Base-by-base conservation (phyloP, 2,888 invertebrate species). In the Synergus itoensis region DNA sequence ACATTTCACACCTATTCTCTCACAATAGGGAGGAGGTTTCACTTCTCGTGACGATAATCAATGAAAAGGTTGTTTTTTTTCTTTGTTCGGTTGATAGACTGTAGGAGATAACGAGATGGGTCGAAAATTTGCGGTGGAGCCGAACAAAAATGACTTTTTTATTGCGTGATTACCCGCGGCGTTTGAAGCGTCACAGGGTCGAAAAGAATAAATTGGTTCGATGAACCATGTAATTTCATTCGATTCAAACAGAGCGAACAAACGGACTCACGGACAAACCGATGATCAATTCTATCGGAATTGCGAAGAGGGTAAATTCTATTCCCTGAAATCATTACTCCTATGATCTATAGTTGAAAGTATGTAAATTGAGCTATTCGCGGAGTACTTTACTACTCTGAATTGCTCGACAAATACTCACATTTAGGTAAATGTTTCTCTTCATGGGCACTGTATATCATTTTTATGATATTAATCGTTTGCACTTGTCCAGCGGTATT, bases 171-270 rank as follows among this genome's bases (percentile, higher is more conserved):
- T 79, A 76, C 75, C 67, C 57, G 76, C n/a, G 40, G 45, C 78
- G 64, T 21, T 69, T 64, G 67, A 77, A 76, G 79, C 79, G 77
- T 21, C 28, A 12, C 28, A 62, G 28, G 12, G 36, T 65, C 57
- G 76, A 81, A 62, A 69, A 75, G 81, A 84, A 81, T 83, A 86
- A 86, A 87, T 86, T 83, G 84, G 76, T 76, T 80, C 86, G 81
- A 82, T 85, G 84, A 86, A 86, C 85, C 86, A 84, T 88, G 84
- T 87, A 87, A 89, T 88, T 88, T 85, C 83, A 82, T 85, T 85
- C 85, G 83, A 81, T 83, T 84, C 83, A 63, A 60, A 40, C 64
- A 40, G 64, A 79, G 60, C 48, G 57, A 77, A 62, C 62, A 57
- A 43, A 75, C 40, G 76, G 75, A 81, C 69, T 57, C 53, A 67